These are phyloP conservation scores for Dallia pectoralis DNA, from an alignment of 2,797 vertebrate species.

Conservation along the genomic window DNA sequence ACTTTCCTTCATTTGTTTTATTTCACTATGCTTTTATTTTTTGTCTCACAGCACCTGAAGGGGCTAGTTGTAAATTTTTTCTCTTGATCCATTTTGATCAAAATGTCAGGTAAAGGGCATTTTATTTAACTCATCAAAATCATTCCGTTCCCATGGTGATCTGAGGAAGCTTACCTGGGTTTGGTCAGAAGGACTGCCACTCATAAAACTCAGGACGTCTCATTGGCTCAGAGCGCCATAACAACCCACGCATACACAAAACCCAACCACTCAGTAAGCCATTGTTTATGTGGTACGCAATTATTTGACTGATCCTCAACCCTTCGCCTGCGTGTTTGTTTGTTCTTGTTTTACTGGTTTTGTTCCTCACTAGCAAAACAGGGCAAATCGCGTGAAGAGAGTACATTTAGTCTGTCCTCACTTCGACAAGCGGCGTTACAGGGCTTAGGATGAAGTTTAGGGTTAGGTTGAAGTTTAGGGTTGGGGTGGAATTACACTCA, in stretches of 20 bases:
- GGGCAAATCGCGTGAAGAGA: too few species aligned
- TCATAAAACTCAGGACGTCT: constrained; percentile 74
- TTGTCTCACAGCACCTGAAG: constrained; percentile 46
- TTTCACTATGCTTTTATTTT: constrained; percentile 7
- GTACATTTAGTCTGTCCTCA: too few species aligned
- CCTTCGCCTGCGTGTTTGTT: constrained; percentile 18
- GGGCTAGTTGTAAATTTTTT: constrained; percentile 36
- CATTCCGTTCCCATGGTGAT: constrained; percentile 44
- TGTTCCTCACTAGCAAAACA: not conserved
- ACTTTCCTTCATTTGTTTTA: constrained; percentile 17
- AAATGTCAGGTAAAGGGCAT: constrained; percentile 50
- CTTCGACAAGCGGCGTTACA: too few species aligned
- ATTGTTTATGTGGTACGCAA: constrained; percentile 49
- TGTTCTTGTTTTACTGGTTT: constrained; percentile 24
- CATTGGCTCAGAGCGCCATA: constrained; percentile 53
- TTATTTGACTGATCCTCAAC: constrained; percentile 46
- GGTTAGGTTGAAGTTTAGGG: too few species aligned
- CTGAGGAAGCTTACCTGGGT: constrained; percentile 44
- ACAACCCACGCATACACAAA: constrained; percentile 27
- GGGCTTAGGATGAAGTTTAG: too few species aligned
- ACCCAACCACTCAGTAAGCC: not conserved
- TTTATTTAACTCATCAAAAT: constrained; percentile 42
- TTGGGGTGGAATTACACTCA: too few species aligned
- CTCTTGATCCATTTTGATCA: constrained; percentile 10
- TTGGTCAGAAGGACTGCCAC: constrained; percentile 63